These are phyloP conservation scores for Pollimyrus isidori DNA, from an alignment of 2,113 vertebrate species.

Conservation along the genomic window DNA sequence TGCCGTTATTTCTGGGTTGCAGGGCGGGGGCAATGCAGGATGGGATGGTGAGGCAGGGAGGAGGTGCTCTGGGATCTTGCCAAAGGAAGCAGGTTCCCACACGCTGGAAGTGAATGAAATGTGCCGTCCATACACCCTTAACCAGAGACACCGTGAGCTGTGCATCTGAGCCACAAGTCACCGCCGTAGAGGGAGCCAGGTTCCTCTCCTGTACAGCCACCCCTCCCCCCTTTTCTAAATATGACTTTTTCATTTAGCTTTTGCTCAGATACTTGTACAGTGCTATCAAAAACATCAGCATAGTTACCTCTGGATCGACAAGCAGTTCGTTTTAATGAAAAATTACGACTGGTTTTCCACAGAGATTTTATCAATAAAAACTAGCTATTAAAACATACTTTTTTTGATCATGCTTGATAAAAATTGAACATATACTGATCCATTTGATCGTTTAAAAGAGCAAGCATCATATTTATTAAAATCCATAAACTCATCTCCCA, in stretches of 20 bases:
- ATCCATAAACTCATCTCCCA: not conserved
- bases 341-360: not conserved
- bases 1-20: slow-evolving; percentile 14
- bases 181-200: not conserved
- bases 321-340: not conserved
- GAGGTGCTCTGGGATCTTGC: not conserved
- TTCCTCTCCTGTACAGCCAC: not conserved
- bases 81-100: slow-evolving; percentile 83
- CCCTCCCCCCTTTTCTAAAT: not conserved
- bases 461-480: not conserved
- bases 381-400: not conserved
- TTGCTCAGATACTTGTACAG: not conserved
- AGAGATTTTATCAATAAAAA: not conserved
- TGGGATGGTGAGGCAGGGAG: not conserved
- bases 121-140: slow-evolving; percentile 50
- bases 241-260: not conserved
- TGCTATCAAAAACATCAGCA: slow-evolving; percentile 6
- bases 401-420: not conserved
- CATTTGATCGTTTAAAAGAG: not conserved
- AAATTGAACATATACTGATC: not conserved
- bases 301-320: not conserved
- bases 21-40: not conserved
- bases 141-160: slow-evolving; percentile 65
- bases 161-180: slow-evolving; percentile 50
- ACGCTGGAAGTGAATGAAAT: slow-evolving; percentile 65